Percentiles rank a stretch among this genome's conserved stretches.
Conservation (phyloP, 2,113 vertebrate species). For the Notothenia rossii region DNA sequence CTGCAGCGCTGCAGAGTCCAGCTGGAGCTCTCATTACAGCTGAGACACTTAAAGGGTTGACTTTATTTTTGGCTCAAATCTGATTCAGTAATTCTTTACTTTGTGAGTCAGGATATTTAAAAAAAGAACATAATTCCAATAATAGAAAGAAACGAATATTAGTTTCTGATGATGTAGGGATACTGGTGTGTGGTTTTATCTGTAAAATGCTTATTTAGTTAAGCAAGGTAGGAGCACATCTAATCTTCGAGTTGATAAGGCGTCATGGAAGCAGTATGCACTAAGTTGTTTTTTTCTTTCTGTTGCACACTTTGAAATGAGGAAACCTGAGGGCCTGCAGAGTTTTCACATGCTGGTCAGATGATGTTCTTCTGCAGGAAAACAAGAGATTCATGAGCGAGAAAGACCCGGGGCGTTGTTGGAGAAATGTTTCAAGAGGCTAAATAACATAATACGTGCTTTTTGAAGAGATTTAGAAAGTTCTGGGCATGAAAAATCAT, state of each 20-base stretch:
- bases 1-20: neutral
- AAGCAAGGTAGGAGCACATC: conserved; percentile 34
- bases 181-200: neutral
- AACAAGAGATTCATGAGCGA: neutral
- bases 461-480: neutral
- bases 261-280: neutral
- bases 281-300: neutral
- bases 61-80: neutral
- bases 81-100: neutral
- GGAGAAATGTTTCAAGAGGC: neutral
- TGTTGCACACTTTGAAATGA: conserved; percentile 24
- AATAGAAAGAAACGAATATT: neutral
- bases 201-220: conserved; percentile 12
- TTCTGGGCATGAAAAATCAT: neutral
- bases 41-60: neutral
- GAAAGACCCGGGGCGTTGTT: neutral
- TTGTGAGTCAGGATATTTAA: neutral
- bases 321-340: neutral
- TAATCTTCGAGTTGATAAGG: conserved; percentile 54
- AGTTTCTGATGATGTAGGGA: neutral
- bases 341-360: conserved; percentile 71
- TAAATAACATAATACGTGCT: neutral
- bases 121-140: neutral
- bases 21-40: conserved; percentile 10
- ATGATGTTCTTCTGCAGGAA: conserved; percentile 46